Evolutionary conservation across 35 echinoderm and acorn worm species (phyloP).

Genomic region (Acanthaster planci): DNA sequence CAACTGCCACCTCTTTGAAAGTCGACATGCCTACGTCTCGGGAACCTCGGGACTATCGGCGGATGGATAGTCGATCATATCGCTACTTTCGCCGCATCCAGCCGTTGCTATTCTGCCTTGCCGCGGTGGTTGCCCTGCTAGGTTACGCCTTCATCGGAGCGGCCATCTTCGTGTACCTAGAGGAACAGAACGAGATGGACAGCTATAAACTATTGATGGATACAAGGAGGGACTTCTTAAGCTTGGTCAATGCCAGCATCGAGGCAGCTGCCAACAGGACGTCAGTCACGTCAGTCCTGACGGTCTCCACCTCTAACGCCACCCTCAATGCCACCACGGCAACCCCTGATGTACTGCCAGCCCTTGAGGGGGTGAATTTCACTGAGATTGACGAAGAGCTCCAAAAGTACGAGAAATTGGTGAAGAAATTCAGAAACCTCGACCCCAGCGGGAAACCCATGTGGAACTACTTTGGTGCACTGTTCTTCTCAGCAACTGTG

Average conservation of each 20-base stretch:
- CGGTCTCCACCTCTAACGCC: no score
- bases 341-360: no score
- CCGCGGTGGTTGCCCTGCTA: background rate
- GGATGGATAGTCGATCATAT: slow-evolving; percentile 13
- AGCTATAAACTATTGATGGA: background rate
- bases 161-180: slow-evolving; percentile 36
- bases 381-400: background rate
- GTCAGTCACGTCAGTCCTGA: no score
- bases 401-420: background rate
- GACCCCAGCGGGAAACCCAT: slow-evolving; percentile 26
- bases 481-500: slow-evolving; percentile 58
- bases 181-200: slow-evolving; percentile 1
- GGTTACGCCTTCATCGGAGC: slow-evolving; percentile 50
- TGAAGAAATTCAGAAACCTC: slow-evolving; percentile 3
- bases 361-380: background rate
- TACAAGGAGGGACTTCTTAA: slow-evolving; percentile 3
- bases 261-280: background rate
- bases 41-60: background rate
- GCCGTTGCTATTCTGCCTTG: background rate
- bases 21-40: background rate
- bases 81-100: slow-evolving; percentile 8
- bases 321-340: no score
- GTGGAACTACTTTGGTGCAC: slow-evolving; percentile 54
- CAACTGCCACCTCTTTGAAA: background rate
- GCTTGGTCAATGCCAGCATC: slow-evolving; percentile 1